phyloP scores from a whole-genome alignment of 2,113 vertebrate species.

The Leucosticte australis region DNA sequence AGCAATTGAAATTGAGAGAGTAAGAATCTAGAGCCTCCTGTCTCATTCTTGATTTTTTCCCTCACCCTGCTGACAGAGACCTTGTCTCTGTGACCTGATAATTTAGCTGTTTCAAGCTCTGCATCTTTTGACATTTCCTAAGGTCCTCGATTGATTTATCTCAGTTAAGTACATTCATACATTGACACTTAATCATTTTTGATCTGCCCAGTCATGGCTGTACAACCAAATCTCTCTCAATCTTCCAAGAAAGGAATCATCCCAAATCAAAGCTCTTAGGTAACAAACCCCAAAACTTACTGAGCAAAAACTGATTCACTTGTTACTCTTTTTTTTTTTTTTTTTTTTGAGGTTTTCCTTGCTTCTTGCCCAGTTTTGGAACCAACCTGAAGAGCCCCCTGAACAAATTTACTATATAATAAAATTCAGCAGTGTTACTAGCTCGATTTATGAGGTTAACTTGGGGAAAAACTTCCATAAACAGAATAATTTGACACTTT shows the following conservation, averaged over 20 bases:
- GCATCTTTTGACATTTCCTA: conserved; percentile 39
- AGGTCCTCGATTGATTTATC: conserved; percentile 42
- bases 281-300: background rate
- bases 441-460: background rate
- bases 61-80: background rate
- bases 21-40: background rate
- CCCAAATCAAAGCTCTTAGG: background rate
- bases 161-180: conserved; percentile 34
- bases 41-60: background rate
- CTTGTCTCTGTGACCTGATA: conserved; percentile 1
- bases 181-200: conserved; percentile 32
- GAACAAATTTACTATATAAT: background rate
- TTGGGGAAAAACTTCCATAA: background rate
- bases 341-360: background rate
- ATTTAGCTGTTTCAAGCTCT: conserved; percentile 27
- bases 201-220: background rate
- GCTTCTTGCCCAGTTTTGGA: background rate
- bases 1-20: background rate
- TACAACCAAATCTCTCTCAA: background rate
- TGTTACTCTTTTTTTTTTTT: background rate
- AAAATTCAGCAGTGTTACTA: background rate
- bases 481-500: background rate
- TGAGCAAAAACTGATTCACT: background rate
- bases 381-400: background rate
- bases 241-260: background rate